Base-by-base conservation (phyloP, 1,140 invertebrate genomes). In the Stenopsyche tienmushanensis region DNA sequence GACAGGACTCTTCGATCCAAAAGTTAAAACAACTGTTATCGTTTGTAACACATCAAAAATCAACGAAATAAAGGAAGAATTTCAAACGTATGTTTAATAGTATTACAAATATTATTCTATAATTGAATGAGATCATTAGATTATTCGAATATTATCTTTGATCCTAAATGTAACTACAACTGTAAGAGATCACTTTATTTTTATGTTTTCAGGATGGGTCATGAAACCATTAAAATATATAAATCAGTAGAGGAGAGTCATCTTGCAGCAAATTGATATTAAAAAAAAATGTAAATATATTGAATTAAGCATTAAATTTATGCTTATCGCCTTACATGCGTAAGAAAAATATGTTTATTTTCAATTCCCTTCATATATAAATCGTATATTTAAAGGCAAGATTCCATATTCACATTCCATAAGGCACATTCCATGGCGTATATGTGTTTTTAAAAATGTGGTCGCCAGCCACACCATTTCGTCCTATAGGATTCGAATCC, bases 31-130 rank as follows among this genome's bases (percentile, higher is more conserved):
- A 72, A 85, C 86, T 42, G 83, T 86, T 39, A 76, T 93, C 54
- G 88, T 91, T 25, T 93, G 90, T 73, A 86, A 90, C 74, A 86
- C 90, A n/a, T 81, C 84, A 47, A 92, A 92, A 79, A 83, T 87
- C 39, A 73, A 83, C 15, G 87, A 90, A 73, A 79, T 90, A 55
- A 76, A 79, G 18, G 76, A 80, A 9, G 84, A 82, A 39, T 88
- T 95, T 71, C 83, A 84, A 73, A 80, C 82, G 89, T 91, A 78
- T 83, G 82, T 69, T 73, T 77, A 78, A 74, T 78, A 21, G 34
- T 21, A 34, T 54, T 2, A 54, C 13, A 34, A 25, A 25, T 24
- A 3, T n/a, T n/a, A n/a, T n/a, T n/a, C n/a, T n/a, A n/a, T 44
- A 13, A 44, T 3, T 3, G 18, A 44, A 44, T 15, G 13, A 3